Evolutionary conservation across 2,888 invertebrate species (phyloP).

Genomic region (Amorpha juglandis): DNA sequence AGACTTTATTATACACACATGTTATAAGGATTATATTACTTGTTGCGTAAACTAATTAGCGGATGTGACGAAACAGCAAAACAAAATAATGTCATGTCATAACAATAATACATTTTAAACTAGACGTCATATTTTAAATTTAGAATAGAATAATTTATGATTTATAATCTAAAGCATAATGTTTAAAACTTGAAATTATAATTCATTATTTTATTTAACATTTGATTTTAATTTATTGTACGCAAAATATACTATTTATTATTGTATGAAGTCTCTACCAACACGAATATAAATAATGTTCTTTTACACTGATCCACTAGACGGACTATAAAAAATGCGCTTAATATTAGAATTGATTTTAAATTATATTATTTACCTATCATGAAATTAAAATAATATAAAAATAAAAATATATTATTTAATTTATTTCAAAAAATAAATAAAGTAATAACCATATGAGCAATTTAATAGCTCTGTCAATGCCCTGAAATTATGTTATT

Average conservation of each 20-base stretch:
- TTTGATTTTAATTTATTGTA: not conserved
- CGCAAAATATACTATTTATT: not conserved
- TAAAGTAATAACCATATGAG: too few species aligned
- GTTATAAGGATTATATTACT: conserved; percentile 23
- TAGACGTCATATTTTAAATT: not conserved
- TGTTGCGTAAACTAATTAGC: not conserved
- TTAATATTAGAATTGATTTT: not conserved
- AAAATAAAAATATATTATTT: too few species aligned
- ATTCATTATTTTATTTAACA: not conserved
- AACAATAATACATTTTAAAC: not conserved
- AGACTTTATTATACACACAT: conserved; percentile 53
- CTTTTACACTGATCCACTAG: not conserved
- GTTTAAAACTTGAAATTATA: not conserved
- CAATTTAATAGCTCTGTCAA: too few species aligned
- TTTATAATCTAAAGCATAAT: not conserved
- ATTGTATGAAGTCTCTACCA: not conserved
- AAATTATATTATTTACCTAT: not conserved
- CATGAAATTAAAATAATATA: not conserved
- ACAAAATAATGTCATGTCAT: too few species aligned
- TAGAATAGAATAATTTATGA: not conserved
- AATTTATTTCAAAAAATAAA: too few species aligned
- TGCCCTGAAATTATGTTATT: too few species aligned
- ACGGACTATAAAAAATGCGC: too few species aligned
- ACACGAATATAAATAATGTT: not conserved
- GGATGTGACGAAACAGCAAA: not conserved